phyloP scores from a whole-genome alignment of 2,113 vertebrate species.

The Salvelinus alpinus region DNA sequence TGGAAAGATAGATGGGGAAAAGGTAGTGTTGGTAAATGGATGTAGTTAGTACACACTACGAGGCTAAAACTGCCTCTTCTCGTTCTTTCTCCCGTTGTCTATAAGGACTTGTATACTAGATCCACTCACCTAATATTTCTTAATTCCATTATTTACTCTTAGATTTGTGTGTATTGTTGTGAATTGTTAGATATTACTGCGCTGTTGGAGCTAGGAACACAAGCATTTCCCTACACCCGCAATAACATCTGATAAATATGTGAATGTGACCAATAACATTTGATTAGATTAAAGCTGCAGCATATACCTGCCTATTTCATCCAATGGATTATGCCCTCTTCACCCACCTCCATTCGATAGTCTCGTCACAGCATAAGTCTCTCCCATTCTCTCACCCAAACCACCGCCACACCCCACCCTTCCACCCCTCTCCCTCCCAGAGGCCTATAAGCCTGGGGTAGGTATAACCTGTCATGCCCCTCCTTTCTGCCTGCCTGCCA shows the following conservation, averaged over 20 bases:
- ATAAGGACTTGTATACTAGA: no score
- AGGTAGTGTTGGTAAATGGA: neutral
- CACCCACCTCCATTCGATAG: neutral
- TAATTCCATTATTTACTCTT: no score
- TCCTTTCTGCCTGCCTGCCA: constrained; percentile 1
- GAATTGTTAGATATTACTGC: no score
- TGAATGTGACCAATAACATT: no score
- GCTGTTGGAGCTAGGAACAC: no score
- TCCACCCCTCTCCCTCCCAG: neutral
- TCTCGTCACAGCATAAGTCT: neutral
- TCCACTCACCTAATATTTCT: no score
- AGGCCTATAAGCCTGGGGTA: neutral
- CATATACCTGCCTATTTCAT: no score
- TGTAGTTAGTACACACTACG: neutral
- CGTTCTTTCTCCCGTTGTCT: neutral
- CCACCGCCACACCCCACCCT: neutral
- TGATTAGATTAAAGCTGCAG: no score
- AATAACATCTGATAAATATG: no score
- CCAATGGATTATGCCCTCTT: neutral
- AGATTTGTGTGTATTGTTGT: no score
- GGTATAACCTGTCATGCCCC: neutral
- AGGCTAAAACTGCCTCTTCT: neutral
- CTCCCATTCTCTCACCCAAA: neutral
- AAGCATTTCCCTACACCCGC: no score
- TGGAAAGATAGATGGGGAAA: neutral